These are phyloP conservation scores for Megalops cyprinoides DNA, from an alignment of 2,797 vertebrate species.

Conservation along the genomic window DNA sequence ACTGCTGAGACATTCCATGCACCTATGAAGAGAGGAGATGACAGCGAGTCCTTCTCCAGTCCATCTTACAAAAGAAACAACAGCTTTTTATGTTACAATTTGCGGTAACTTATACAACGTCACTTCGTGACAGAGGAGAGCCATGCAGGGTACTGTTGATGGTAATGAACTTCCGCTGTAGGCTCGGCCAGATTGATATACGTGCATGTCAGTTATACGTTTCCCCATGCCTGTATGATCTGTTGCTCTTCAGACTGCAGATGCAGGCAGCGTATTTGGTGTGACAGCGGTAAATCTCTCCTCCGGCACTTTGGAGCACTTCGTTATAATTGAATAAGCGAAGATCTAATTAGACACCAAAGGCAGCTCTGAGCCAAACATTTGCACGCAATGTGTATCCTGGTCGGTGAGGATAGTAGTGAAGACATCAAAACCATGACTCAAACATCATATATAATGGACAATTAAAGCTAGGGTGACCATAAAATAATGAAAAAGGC, in stretches of 20 bases:
- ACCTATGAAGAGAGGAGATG: neutral
- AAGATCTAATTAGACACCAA: neutral
- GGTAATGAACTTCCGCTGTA: neutral
- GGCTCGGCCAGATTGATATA: neutral
- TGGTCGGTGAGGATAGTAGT: neutral
- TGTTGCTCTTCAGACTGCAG: neutral
- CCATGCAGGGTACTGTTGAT: neutral
- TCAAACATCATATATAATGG: neutral
- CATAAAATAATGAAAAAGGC: no score
- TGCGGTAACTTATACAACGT: neutral
- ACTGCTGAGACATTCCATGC: neutral
- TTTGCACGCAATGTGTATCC: neutral
- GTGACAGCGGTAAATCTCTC: neutral
- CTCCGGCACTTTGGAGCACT: neutral
- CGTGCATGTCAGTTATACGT: neutral
- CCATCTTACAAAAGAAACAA: neutral
- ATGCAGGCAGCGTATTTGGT: neutral
- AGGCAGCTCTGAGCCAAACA: neutral
- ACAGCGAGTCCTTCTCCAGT: neutral
- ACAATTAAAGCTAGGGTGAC: no score
- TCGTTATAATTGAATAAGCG: conserved; percentile 5
- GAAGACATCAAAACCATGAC: neutral
- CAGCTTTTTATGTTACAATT: neutral
- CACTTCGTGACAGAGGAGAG: neutral
- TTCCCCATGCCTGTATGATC: neutral